Base-by-base conservation (phyloP, 2,797 vertebrate species). In the Falco peregrinus region DNA sequence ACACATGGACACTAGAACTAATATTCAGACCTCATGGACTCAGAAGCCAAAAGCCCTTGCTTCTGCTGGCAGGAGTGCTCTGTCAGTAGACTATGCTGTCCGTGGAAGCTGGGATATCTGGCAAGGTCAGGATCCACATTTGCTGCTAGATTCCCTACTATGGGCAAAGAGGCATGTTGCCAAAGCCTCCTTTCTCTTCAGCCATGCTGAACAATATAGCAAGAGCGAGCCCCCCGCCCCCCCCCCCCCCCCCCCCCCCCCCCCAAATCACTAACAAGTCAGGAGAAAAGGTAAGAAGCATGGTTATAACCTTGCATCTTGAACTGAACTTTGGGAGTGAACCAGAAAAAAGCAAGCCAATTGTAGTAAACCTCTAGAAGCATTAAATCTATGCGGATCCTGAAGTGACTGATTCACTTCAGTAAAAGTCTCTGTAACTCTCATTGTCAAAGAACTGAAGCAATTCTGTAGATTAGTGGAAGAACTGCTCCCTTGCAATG, bases 321-420 rank as follows among this genome's bases (percentile, higher is more conserved):
- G 17, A 48, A 65, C 11, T 39, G 73, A 83, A 84, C 11, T 85
- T 91, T 25, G 26, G 16, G 41, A 84, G 16, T 10, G n/a, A 92
- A 90, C 33, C 7, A 19, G 53, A 75, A 93, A 96, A 56, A 68
- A 83, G 39, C 0, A 5, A 74, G 6, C 16, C 39, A 51, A n/a
- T 41, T 41, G 18, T 17, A 80, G 37, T n/a, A 50, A 83, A 28
- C 29, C 92, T 92, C 75, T 75, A 92, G 71, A 95, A 91, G 41
- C 33, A 45, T 77, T 87, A 90, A 76, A 81, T 92, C 63, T 76
- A 20, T 57, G 21, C 57, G 64, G 87, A 79, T 79, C 29, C 77
- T 57, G 56, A 90, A 76, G 22, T 83, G 35, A n/a, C 60, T 57
- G 67, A 79, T 90, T 94, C 93, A 76, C 51, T 95, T 59, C 67